Base-by-base conservation (phyloP, 2,888 invertebrate genomes). In the Patella pellucida region DNA sequence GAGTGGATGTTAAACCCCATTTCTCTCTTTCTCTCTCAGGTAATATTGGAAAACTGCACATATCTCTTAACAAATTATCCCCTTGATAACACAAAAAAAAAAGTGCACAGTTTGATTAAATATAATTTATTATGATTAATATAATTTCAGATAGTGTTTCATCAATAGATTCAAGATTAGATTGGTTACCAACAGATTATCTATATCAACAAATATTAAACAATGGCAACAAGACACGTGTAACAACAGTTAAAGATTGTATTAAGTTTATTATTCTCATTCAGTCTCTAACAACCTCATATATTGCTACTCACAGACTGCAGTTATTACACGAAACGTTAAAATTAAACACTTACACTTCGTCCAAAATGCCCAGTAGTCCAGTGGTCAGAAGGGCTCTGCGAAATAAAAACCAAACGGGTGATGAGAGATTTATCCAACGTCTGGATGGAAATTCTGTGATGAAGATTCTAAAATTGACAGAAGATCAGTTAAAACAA, bases 201-300 rank as follows among this genome's bases (percentile, higher is more conserved):
- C 73, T 82, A 31, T 86, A 86, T 72, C 77, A 79, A 1, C 78
- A 84, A 67, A 82, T 85, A 23, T 67, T 84, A 3, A 72, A 73
- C 51, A 19, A 68, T 16, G 81, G 75, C 19, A 76, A 27, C 31
- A 15, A 50, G 41, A 15, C 27, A 4, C 27, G 31, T 23, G 69
- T 27, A 16, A 69, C 69, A 1, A 52, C 54, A n/a, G 11, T 27
- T 5, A 31, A 70, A 16, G 62, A 50, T 50, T 72, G 51, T 50
- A 14, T 62, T 5, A 23, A 23, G 23, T 62, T 62, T 62, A 23
- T 62, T 14, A 62, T 14, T 62, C 62, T 62, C 11, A 62, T 62
- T 23, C 19, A 19, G 19, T 23, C 23, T 23, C 4, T 62, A 62
- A 23, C 23, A 19, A 62, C 19, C 23, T 23, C 19, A 5, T 62